phyloP scores from a whole-genome alignment of 2,888 invertebrate genomes.

The Zhuqinia jingwanae region DNA sequence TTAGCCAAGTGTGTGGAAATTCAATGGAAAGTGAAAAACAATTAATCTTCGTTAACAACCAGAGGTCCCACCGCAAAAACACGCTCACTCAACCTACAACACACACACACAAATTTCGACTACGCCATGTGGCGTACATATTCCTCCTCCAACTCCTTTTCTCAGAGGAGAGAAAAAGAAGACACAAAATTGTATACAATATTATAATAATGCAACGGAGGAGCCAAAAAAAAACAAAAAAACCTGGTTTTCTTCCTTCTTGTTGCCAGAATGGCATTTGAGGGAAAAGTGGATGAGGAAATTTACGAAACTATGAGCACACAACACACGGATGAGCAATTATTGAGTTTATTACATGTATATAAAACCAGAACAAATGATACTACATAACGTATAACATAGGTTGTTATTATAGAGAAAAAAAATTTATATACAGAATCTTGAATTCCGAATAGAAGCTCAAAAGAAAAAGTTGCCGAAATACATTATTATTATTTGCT shows the following conservation, averaged over 20 bases:
- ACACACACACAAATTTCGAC: not conserved
- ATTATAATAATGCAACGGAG: not conserved
- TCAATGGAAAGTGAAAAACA: slow-evolving; percentile 77
- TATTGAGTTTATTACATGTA: slow-evolving; percentile 33
- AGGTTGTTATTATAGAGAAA: too few species aligned
- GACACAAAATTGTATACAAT: too few species aligned
- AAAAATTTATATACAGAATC: too few species aligned
- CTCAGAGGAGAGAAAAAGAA: too few species aligned
- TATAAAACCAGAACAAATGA: too few species aligned
- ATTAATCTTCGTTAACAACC: slow-evolving; percentile 79
- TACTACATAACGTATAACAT: too few species aligned
- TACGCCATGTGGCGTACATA: not conserved
- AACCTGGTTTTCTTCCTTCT: not conserved
- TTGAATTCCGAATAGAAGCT: too few species aligned
- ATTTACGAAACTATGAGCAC: not conserved
- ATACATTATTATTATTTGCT: too few species aligned
- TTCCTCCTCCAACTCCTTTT: too few species aligned
- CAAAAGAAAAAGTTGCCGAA: too few species aligned
- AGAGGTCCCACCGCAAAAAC: slow-evolving; percentile 23
- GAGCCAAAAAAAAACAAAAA: not conserved
- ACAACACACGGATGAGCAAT: slow-evolving; percentile 28
- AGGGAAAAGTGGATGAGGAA: not conserved
- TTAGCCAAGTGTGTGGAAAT: slow-evolving; percentile 76
- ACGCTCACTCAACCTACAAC: not conserved
- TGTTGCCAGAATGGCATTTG: not conserved